Conservation (phyloP, 2,113 vertebrate genomes). For the Tretioscincus oriximinensis region DNA sequence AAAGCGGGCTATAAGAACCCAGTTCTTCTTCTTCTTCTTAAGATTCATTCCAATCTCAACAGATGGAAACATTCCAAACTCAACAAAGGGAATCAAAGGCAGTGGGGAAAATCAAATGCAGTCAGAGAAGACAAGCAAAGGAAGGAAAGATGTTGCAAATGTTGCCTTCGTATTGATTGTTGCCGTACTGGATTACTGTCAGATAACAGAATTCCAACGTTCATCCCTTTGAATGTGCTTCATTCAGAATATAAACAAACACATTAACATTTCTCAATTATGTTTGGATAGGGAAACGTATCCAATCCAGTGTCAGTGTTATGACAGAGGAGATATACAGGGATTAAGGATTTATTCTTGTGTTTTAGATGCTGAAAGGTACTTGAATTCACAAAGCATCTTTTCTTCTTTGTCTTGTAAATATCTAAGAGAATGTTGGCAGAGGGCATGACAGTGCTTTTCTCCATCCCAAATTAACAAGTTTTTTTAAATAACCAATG, state of each 20-base stretch:
- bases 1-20: too few relatives aligned
- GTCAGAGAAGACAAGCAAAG: neutral
- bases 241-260: constrained; percentile 7
- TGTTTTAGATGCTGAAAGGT: neutral
- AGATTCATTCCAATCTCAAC: too few relatives aligned
- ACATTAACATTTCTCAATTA: constrained; percentile 9
- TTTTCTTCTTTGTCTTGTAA: too few relatives aligned
- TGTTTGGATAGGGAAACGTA: neutral
- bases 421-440: too few relatives aligned
- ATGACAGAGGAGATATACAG: neutral
- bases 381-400: neutral
- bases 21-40: too few relatives aligned
- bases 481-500: too few relatives aligned
- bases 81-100: constrained; percentile 5
- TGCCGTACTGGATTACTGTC: constrained; percentile 22
- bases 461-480: too few relatives aligned
- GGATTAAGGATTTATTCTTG: neutral
- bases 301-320: constrained; percentile 5
- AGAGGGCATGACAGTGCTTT: too few relatives aligned
- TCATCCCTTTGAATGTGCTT: constrained; percentile 6
- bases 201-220: constrained; percentile 12
- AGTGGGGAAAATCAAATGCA: constrained; percentile 2
- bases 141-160: constrained; percentile 10
- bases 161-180: constrained; percentile 6
- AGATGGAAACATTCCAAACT: too few relatives aligned